A percentile compares a stretch with the other conserved stretches of the same genome.
phyloP scores from a whole-genome alignment of 2,888 invertebrate genomes.

The Pyrgus malvae region DNA sequence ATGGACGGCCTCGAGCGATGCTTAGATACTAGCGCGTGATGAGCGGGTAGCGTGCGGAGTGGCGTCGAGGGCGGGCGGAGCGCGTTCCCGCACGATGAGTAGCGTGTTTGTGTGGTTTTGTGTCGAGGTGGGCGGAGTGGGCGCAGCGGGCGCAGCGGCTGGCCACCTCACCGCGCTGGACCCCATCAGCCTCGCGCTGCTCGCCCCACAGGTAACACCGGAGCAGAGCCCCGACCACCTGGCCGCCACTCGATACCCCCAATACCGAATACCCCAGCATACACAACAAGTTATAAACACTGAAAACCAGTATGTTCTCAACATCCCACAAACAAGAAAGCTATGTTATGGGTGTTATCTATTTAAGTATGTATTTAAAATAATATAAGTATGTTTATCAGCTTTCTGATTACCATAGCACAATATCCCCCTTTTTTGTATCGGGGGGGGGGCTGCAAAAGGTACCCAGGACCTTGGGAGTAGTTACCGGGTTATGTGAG shows the following conservation, averaged over 20 bases:
- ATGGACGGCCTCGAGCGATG: neutral
- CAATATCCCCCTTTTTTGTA: too few species aligned
- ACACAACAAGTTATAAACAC: constrained; percentile 1
- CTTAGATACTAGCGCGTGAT: constrained; percentile 3
- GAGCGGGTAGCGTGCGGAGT: constrained; percentile 49
- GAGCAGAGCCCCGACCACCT: constrained; percentile 31
- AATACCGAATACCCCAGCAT: constrained; percentile 10
- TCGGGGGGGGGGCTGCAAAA: too few species aligned
- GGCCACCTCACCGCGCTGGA: constrained; percentile 81
- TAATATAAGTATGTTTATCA: too few species aligned
- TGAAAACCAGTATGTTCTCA: too few species aligned
- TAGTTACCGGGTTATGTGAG: too few species aligned
- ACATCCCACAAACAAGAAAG: too few species aligned
- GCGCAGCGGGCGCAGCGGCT: constrained; percentile 79
- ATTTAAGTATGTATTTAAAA: too few species aligned
- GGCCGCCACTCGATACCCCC: constrained; percentile 18
- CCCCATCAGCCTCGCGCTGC: constrained; percentile 80
- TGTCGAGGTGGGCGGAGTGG: constrained; percentile 83
- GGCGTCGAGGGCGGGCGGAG: constrained; percentile 51
- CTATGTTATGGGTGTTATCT: too few species aligned
- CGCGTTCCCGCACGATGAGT: constrained; percentile 73
- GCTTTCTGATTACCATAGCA: too few species aligned
- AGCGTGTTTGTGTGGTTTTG: constrained; percentile 81
- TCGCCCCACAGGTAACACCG: constrained; percentile 77
- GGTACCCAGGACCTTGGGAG: too few species aligned